Percentiles rank a stretch among this genome's conserved stretches.
phyloP scores from a whole-genome alignment of 2,797 vertebrate species.

The Acipenser transmontanus region DNA sequence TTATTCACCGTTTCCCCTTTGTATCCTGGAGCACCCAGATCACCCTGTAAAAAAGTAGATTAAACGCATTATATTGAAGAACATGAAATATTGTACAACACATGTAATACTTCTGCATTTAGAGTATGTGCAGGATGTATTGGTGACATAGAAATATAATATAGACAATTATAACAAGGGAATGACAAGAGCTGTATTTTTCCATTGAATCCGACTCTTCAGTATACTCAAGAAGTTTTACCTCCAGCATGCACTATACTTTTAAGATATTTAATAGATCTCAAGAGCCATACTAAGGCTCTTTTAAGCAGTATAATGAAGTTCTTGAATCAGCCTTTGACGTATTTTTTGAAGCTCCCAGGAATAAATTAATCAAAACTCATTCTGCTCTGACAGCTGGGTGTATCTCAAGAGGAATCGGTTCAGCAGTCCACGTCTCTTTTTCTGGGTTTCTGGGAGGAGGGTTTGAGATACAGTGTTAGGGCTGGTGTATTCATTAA shows the following conservation, averaged over 20 bases:
- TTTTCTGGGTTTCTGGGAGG: no score
- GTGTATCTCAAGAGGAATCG: not conserved
- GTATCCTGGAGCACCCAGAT: constrained; percentile 60
- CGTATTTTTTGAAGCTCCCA: not conserved
- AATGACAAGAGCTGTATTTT: no score
- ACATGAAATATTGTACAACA: not conserved
- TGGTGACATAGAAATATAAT: no score
- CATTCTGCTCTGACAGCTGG: not conserved
- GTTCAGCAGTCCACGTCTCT: not conserved
- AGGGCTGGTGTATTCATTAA: no score
- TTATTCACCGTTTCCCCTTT: constrained; percentile 75
- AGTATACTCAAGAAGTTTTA: no score
- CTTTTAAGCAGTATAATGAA: no score
- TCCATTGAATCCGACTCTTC: no score
- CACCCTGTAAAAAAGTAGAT: constrained; percentile 56
- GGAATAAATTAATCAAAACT: not conserved
- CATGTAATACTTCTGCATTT: constrained; percentile 6
- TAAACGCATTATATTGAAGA: constrained; percentile 6
- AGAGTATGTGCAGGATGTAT: not conserved
- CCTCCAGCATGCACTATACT: no score
- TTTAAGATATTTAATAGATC: not conserved
- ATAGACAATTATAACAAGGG: no score
- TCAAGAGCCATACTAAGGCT: not conserved
- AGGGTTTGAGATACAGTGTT: no score
- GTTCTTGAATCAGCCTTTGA: not conserved